Evolutionary conservation across 2,113 vertebrate species (phyloP), one percentile per base, ranked within the genome.

Genomic region (Dermatemys mawii): DNA sequence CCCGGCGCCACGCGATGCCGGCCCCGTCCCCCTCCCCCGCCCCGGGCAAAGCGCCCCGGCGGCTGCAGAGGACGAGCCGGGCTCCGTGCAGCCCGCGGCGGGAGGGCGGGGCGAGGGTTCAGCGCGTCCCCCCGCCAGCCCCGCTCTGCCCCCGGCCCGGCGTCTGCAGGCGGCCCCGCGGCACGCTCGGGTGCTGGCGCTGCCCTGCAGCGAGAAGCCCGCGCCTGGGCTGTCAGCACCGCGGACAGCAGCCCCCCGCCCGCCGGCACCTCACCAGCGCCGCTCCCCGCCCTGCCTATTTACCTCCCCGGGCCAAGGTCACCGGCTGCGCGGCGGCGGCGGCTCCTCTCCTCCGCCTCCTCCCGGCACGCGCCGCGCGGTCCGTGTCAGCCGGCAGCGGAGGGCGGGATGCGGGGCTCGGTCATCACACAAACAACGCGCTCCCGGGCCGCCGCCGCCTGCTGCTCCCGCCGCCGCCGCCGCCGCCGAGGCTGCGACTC

Each of bases 231-330:
- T 2, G 85, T 11, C 95, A 94, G 95, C 90, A 96, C 97, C 73
- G 46, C 27, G 89, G 94, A 90, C 90, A 95, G 94, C 70, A 76
- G 54, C 50, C 86, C 1, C n/a, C 57, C 12, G 50, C 12, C 51
- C 51, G 46, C 49, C 67, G 6, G 6, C 11, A 2, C 57, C 87
- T 14, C 79, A 49, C 29, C 19, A 6, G 27, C 38, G 22, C 35
- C 5, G 2, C 50, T 11, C 70, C 82, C 81, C 67, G 46, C 83
- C 63, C 35, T 76, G 55, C 48, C 41, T 41, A 13, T 63, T 97
- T 98, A 98, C 98, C 98, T 98, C 93, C n/a, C 91, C 86, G 94
- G 91, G 97, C 97, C 98, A 98, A 98, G 98, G 98, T 98, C 98
- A 97, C 89, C 49, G 89, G 89, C 81, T 78, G 79, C 57, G 17